A percentile compares a stretch with the other conserved stretches of the same genome.
These are phyloP conservation scores for Silurus meridionalis DNA, from an alignment of 2,113 vertebrate genomes.

Conservation along the genomic window DNA sequence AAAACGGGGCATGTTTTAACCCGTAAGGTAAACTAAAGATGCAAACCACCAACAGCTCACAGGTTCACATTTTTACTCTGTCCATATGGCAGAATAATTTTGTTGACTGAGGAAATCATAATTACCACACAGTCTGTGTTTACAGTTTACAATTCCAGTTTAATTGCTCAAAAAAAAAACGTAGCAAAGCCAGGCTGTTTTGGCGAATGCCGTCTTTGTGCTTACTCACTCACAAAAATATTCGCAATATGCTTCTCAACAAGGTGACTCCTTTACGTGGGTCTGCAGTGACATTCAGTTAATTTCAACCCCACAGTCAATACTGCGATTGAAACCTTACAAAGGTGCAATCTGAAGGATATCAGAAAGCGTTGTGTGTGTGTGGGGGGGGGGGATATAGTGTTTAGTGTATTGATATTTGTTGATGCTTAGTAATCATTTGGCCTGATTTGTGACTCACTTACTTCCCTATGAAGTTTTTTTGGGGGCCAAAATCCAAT, in stretches of 20 bases:
- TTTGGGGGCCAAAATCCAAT: not conserved
- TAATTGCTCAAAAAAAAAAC: not conserved
- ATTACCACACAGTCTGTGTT: not conserved
- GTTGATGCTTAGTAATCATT: not conserved
- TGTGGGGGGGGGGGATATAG: not conserved
- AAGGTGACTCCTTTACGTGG: not conserved
- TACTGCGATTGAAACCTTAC: not conserved
- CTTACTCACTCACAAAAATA: not conserved
- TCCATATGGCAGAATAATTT: conserved; percentile 16
- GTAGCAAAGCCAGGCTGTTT: not conserved
- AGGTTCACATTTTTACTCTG: not conserved
- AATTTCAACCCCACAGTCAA: not conserved
- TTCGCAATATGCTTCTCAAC: not conserved
- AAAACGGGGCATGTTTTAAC: too few relatives aligned
- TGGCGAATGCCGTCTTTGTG: not conserved
- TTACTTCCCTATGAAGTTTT: not conserved
- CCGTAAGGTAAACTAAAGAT: not conserved
- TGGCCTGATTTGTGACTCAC: not conserved
- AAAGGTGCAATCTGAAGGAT: not conserved
- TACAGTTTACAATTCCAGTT: not conserved
- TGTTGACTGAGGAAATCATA: not conserved
- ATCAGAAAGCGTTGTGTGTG: not conserved
- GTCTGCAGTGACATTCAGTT: not conserved
- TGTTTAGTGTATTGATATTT: not conserved
- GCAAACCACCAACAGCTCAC: not conserved